phyloP scores from a whole-genome alignment of 1,140 invertebrate genomes.

The Anthonomus grandis region DNA sequence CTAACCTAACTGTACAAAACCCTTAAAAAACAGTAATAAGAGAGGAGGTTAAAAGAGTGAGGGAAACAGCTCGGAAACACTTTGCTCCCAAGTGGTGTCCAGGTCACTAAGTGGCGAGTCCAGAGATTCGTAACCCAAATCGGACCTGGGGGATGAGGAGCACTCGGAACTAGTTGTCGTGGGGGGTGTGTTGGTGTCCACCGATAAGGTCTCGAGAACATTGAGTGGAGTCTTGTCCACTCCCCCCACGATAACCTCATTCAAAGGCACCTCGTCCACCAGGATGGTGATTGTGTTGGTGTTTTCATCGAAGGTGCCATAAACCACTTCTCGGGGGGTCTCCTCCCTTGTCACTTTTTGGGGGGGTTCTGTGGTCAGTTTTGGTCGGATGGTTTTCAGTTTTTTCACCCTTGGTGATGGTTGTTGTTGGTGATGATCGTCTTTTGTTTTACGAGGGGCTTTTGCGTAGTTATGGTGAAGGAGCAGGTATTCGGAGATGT shows the following conservation, averaged over 20 bases:
- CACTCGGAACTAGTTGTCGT: neutral
- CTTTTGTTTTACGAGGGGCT: slow-evolving; percentile 15
- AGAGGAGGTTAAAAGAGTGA: slow-evolving; percentile 42
- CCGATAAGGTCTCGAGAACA: neutral
- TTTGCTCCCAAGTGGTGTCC: slow-evolving; percentile 41
- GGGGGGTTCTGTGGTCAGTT: neutral
- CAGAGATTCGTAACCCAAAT: slow-evolving; percentile 46
- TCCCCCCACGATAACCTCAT: slow-evolving; percentile 51
- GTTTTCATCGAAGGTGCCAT: slow-evolving; percentile 66
- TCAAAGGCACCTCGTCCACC: slow-evolving; percentile 56
- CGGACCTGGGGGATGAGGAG: slow-evolving; percentile 32
- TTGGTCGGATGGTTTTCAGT: slow-evolving; percentile 31
- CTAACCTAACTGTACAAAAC: no score
- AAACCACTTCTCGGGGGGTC: slow-evolving; percentile 48
- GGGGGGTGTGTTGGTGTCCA: neutral
- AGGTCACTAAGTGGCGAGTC: slow-evolving; percentile 43
- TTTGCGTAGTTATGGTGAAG: slow-evolving; percentile 46
- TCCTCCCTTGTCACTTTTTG: neutral
- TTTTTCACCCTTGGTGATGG: slow-evolving; percentile 16
- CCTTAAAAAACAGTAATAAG: slow-evolving; percentile 77
- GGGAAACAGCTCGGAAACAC: slow-evolving; percentile 46
- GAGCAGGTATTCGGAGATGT: slow-evolving; percentile 43
- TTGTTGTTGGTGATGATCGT: neutral
- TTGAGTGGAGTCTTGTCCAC: no score
- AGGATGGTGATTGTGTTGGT: slow-evolving; percentile 71